Evolutionary conservation across 2,113 vertebrate genomes (phyloP), one percentile per base, ranked within the genome.

Genomic region (Bubo blakistoni): DNA sequence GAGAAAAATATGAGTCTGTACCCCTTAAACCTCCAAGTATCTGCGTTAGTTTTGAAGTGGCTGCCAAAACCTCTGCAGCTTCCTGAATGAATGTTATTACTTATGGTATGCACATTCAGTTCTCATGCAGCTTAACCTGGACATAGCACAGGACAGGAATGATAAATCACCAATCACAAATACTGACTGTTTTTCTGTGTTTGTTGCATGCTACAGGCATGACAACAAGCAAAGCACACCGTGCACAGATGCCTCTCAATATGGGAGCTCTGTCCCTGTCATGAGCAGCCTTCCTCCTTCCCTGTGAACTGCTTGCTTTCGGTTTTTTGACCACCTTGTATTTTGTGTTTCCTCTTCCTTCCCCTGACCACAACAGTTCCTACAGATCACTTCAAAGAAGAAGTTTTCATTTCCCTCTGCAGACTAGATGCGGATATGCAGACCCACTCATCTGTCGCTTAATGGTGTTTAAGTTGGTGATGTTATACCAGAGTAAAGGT

Each of bases 401-500:
- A 67, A 61, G 21, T 34, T 84, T 87, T 86, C 11, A 10, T 42
- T 92, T 86, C 71, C 29, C n/a, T 59, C 57, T 19, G 11, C 44
- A 36, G 16, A 2, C 12, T 54, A 6, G 49, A 25, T 10, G 24
- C 3, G 1, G 40, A 34, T 46, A 58, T 16, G 11, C 61, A 89
- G 83, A 84, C 26, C 38, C 47, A n/a, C 52, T 91, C 42, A 27
- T 89, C 44, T 58, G 47, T 62, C 7, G 3, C 59, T 58, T 46
- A 38, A 16, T 18, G 57, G n/a, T 81, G 87, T 72, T 87, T 52
- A 79, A 87, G 83, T n/a, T 10, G 3, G 44, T 76, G 91, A 85
- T 88, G 83, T 80, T 92, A 66, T 10, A 94, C 61, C 81, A 89
- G 61, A 16, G 1, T 66, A 94, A 96, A 97, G 94, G 92, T 97